Evolutionary conservation across 1,140 invertebrate genomes (phyloP).

Genomic region (Lamellibrachia luymesi): DNA sequence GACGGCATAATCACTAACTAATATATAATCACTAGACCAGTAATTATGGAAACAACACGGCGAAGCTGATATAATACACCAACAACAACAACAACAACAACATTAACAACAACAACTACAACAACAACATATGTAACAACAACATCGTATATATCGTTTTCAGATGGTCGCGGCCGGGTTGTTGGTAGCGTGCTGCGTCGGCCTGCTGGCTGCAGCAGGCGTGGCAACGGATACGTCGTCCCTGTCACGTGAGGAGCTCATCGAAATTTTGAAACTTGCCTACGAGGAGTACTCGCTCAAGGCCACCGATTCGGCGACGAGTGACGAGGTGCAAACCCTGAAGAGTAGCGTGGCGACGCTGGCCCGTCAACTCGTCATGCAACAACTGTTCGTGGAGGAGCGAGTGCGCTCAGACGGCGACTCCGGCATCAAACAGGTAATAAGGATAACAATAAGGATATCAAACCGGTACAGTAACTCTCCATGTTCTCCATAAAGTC

Average conservation of each 20-base stretch:
- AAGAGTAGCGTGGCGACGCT: not conserved
- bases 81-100: no score
- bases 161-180: not conserved
- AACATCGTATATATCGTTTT: not conserved
- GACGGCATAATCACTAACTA: no score
- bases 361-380: conserved; percentile 11
- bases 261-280: not conserved
- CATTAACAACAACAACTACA: no score
- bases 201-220: not conserved
- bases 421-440: conserved; percentile 17
- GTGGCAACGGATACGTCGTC: no score
- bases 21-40: no score
- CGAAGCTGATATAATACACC: no score
- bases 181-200: not conserved
- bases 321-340: not conserved
- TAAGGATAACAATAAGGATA: not conserved
- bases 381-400: conserved; percentile 17
- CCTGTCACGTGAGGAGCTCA: not conserved
- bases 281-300: not conserved
- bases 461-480: no score
- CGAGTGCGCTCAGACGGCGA: conserved; percentile 8
- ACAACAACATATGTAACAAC: not conserved
- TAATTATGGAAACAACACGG: no score
- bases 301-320: not conserved
- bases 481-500: no score